Conservation (phyloP, 2,888 invertebrate genomes). For the Cantharis lateralis region DNA sequence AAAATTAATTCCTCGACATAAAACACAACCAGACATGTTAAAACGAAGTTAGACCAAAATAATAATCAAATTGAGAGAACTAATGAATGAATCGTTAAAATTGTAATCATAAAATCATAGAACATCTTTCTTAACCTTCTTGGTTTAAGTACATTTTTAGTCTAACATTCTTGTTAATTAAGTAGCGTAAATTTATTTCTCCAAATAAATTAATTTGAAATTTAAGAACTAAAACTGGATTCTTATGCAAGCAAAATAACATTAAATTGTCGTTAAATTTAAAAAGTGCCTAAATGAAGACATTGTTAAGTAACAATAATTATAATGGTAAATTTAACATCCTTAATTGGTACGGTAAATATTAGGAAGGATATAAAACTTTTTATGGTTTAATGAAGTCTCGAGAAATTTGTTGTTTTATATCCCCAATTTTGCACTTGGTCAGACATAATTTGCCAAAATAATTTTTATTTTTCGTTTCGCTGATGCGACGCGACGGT, state of each 20-base stretch:
- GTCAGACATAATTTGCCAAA: not conserved
- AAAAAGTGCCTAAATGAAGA: not conserved
- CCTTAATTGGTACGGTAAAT: constrained; percentile 10
- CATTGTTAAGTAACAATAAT: not conserved
- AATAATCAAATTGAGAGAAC: not conserved
- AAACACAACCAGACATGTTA: not conserved
- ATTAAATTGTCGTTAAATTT: not conserved
- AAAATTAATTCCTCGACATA: not conserved
- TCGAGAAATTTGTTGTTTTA: not conserved
- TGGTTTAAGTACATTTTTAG: not conserved
- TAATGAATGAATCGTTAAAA: not conserved
- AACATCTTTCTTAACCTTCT: not conserved
- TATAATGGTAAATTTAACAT: constrained; percentile 11
- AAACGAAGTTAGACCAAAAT: not conserved
- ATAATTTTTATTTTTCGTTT: not conserved
- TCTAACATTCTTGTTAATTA: not conserved
- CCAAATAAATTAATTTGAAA: not conserved
- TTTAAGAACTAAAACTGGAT: not conserved
- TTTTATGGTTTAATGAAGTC: not conserved
- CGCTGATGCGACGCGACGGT: not conserved
- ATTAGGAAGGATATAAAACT: constrained; percentile 2
- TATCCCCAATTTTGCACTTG: not conserved
- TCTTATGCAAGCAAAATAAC: not conserved
- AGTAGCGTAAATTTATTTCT: not conserved
- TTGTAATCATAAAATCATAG: not conserved